Base-by-base conservation (phyloP, 2,888 invertebrate genomes). In the Dusona sp. region DNA sequence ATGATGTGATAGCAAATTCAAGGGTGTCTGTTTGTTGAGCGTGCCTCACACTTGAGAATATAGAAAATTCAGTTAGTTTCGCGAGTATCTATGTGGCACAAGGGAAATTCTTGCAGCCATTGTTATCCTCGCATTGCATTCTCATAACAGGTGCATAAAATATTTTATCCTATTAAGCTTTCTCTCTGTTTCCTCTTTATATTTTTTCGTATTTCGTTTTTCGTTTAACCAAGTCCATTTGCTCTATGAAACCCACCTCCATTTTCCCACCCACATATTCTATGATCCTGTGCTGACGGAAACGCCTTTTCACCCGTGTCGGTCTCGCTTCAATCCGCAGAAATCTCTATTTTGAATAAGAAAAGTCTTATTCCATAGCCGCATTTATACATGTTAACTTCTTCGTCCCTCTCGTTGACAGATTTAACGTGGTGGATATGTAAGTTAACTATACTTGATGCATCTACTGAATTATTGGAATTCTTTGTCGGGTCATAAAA, bases 111-210 rank as follows among this genome's bases (percentile, higher is more conserved):
- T 77, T 72, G 82, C 54, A 38, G 75, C 79, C 83, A 86, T 86
- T 86, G 86, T 86, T 86, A 79, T 73, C 74, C 79, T 64, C 70
- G 54, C 65, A 83, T 70, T 83, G 85, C 79, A 85, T 79, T 79
- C 85, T 70, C 64, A 79, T 86, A 29, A 75, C 77, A 83, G 72
- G 86, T 86, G 86, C 79, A 86, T 77, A 83, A 79, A 75, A 86
- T 74, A 83, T 79, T 83, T 85, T 83, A 83, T 85, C 72, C 89
- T 87, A 87, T 86, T 88, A 84, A 65, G 86, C 68, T 83, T 48
- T 79, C 82, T 79, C 75, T n/a, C 72, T 65, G 42, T 61, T 65
- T 64, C 29, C 42, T 64, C 54, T 33, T 64, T 61, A n/a, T n/a
- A n/a, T 79, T 45, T 75, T 45, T 36, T 48, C 48, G 25, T 61